A percentile compares a stretch with the other conserved stretches of the same genome.
Evolutionary conservation across 2,797 vertebrate species (phyloP).

Genomic region (Sebastiscus albofasciatus): DNA sequence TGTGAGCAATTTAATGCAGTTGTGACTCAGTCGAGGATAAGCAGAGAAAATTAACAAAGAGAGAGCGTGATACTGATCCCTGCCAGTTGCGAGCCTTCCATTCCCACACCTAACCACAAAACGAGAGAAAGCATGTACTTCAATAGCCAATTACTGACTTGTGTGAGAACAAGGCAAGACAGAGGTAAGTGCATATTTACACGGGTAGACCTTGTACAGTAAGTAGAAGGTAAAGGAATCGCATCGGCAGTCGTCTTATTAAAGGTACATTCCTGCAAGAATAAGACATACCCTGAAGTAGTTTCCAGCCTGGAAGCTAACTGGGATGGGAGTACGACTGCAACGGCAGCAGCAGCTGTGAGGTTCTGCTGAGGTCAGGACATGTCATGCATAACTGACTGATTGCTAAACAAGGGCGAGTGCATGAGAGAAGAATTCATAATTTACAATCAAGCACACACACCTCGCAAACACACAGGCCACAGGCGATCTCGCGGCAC

Average conservation of each 20-base stretch:
- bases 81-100: constrained; percentile 49
- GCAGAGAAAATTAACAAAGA: constrained; percentile 60
- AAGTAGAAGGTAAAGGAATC: constrained; percentile 63
- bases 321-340: constrained; percentile 42
- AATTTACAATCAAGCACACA: constrained; percentile 73
- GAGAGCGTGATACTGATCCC: constrained; percentile 53
- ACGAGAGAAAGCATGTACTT: constrained; percentile 68
- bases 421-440: constrained; percentile 73
- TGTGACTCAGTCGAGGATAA: constrained; percentile 62
- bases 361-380: constrained; percentile 72
- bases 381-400: constrained; percentile 78
- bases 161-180: constrained; percentile 50
- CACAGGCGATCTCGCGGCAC: constrained; percentile 70
- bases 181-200: constrained; percentile 55
- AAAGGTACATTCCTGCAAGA: constrained; percentile 57
- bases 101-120: constrained; percentile 66
- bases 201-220: constrained; percentile 48
- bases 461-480: constrained; percentile 73
- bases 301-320: constrained; percentile 64
- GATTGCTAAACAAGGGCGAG: constrained; percentile 76
- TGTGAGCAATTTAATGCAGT: constrained; percentile 75
- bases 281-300: constrained; percentile 53
- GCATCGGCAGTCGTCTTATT: constrained; percentile 62
- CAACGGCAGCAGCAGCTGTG: constrained; percentile 65
- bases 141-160: constrained; percentile 67